Evolutionary conservation across 1,140 invertebrate genomes (phyloP).

Genomic region (Ditylenchus dipsaci): DNA sequence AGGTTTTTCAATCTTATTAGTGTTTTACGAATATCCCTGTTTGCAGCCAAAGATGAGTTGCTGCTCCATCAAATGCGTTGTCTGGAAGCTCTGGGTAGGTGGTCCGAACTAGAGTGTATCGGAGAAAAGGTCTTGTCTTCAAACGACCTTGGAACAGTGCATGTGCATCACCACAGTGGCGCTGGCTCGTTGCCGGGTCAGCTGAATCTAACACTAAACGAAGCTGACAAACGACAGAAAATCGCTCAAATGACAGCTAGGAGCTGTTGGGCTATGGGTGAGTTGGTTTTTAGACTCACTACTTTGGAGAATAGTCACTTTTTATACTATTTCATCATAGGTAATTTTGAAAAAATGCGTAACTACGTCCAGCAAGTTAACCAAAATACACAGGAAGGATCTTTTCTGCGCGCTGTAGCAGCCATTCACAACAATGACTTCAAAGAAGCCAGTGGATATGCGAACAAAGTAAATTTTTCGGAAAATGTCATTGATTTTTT

Average conservation of each 20-base stretch:
- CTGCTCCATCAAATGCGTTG: slow-evolving; percentile 90
- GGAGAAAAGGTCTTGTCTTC: slow-evolving; percentile 21
- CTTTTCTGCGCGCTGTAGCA: slow-evolving; percentile 90
- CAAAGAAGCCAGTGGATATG: slow-evolving; percentile 63
- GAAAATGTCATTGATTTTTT: not conserved
- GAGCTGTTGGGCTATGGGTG: slow-evolving; percentile 82
- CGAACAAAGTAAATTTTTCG: slow-evolving; percentile 36
- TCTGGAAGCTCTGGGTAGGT: slow-evolving; percentile 91
- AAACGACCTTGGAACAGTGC: slow-evolving; percentile 1
- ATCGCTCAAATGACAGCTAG: slow-evolving; percentile 86
- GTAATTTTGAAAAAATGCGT: slow-evolving; percentile 81
- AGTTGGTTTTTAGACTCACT: slow-evolving; percentile 1
- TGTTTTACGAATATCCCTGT: not conserved
- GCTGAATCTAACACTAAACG: slow-evolving; percentile 17
- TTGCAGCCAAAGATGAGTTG: slow-evolving; percentile 64
- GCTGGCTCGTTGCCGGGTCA: slow-evolving; percentile 1
- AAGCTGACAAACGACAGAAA: slow-evolving; percentile 70
- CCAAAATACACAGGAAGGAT: slow-evolving; percentile 82
- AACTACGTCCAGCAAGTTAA: slow-evolving; percentile 75
- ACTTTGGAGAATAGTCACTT: not conserved
- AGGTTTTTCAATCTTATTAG: not conserved
- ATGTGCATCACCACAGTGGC: not conserved
- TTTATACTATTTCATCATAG: no score
- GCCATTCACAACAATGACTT: slow-evolving; percentile 83
- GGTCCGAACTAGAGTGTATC: slow-evolving; percentile 65